phyloP scores from a whole-genome alignment of 2,113 vertebrate species.

The Nansenia antarctica region DNA sequence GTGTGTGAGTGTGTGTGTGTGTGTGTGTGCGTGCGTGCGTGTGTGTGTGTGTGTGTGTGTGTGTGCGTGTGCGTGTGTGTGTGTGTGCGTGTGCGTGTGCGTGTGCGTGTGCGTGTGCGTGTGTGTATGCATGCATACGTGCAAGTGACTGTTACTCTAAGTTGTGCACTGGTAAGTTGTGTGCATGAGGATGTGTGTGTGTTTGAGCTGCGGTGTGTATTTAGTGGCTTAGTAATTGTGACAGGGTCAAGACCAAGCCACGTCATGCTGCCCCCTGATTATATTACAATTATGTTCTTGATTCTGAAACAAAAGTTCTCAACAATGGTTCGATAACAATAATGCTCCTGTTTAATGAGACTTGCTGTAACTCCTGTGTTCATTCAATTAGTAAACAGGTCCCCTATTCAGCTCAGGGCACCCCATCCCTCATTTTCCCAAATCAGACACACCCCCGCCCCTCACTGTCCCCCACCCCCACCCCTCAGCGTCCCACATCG shows the following conservation, averaged over 20 bases:
- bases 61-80: not conserved
- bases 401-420: slow-evolving; percentile 63
- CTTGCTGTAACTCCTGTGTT: slow-evolving; percentile 72
- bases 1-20: not conserved
- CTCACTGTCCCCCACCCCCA: slow-evolving; percentile 8
- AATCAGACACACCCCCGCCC: slow-evolving; percentile 56
- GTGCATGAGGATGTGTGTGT: slow-evolving; percentile 16
- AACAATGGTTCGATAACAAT: slow-evolving; percentile 68
- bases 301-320: slow-evolving; percentile 60
- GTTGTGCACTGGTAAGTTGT: not conserved
- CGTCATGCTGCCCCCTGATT: slow-evolving; percentile 59
- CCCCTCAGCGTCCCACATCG: slow-evolving; percentile 31
- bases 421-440: slow-evolving; percentile 65
- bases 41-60: not conserved
- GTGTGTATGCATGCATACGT: not conserved
- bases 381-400: slow-evolving; percentile 74
- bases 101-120: not conserved
- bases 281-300: slow-evolving; percentile 52
- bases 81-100: not conserved
- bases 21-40: not conserved
- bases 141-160: not conserved
- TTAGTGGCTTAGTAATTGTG: slow-evolving; percentile 49
- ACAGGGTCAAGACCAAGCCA: slow-evolving; percentile 51
- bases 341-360: slow-evolving; percentile 69
- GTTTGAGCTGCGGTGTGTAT: slow-evolving; percentile 9